Evolutionary conservation across 2,797 vertebrate species (phyloP).

Genomic region (Oreonectes daqikongensis): DNA sequence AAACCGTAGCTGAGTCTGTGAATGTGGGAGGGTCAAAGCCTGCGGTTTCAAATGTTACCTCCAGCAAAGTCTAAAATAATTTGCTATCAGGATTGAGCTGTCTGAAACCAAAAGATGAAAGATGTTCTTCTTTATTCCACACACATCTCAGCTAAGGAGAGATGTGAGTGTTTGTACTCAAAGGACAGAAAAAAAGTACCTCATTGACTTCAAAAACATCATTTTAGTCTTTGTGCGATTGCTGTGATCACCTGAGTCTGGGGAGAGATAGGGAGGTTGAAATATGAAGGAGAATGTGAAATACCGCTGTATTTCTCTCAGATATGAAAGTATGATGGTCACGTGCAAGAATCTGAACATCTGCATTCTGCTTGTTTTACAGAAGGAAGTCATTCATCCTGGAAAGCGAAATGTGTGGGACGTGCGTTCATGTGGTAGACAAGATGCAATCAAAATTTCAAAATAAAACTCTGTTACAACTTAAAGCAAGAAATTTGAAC

Average conservation of each 20-base stretch:
- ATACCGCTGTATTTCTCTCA: neutral
- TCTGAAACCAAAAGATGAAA: constrained; percentile 30
- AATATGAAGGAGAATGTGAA: constrained; percentile 25
- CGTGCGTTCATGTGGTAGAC: neutral
- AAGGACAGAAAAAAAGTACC: constrained; percentile 24
- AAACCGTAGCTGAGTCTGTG: neutral
- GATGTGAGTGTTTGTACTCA: constrained; percentile 21
- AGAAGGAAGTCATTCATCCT: constrained; percentile 10
- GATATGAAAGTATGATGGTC: constrained; percentile 2
- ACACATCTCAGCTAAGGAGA: constrained; percentile 19
- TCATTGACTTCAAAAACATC: constrained; percentile 34
- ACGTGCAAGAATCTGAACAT: neutral
- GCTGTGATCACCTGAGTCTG: constrained; percentile 27
- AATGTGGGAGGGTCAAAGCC: constrained; percentile 10
- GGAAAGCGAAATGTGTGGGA: constrained; percentile 3
- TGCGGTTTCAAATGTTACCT: constrained; percentile 19
- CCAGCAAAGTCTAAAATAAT: constrained; percentile 19
- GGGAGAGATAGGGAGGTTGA: constrained; percentile 1
- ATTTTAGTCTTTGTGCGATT: constrained; percentile 20
- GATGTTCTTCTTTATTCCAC: constrained; percentile 20
- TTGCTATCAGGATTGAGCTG: constrained; percentile 4
- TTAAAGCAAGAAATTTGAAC: no score
- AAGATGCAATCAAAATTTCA: neutral
- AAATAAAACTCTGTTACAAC: no score
- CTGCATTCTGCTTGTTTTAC: constrained; percentile 11